Conservation (phyloP, 2,797 vertebrate genomes). For the Mico argentatus region DNA sequence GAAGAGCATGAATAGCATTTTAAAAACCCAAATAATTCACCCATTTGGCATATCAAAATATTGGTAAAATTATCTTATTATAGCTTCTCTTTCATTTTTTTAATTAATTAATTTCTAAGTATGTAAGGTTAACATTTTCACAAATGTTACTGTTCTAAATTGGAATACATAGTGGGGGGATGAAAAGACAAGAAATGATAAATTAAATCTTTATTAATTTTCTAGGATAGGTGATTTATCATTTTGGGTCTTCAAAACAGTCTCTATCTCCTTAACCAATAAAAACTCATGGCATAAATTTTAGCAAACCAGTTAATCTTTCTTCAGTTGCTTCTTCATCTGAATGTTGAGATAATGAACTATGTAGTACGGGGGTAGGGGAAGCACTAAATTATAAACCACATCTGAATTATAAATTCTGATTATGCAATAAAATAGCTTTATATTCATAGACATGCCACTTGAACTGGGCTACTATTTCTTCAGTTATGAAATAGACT, state of each 20-base stretch:
- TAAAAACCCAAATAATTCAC: not conserved
- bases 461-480: not conserved
- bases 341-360: not conserved
- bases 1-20: not conserved
- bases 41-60: not conserved
- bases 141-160: not conserved
- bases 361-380: not conserved
- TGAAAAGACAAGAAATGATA: not conserved
- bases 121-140: not conserved
- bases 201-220: not conserved
- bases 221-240: not conserved
- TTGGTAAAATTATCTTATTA: not conserved
- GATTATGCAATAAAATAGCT: not conserved
- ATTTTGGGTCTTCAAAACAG: not conserved
- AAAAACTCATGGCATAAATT: not conserved
- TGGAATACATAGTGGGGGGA: not conserved
- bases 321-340: not conserved
- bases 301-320: not conserved
- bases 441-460: not conserved
- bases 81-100: not conserved
- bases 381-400: not conserved
- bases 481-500: not conserved
- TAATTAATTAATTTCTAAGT: not conserved
- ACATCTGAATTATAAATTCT: not conserved
- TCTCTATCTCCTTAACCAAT: not conserved